Evolutionary conservation across 2,113 vertebrate genomes (phyloP), one percentile per base, ranked within the genome.

Genomic region (Callaeas wilsoni): DNA sequence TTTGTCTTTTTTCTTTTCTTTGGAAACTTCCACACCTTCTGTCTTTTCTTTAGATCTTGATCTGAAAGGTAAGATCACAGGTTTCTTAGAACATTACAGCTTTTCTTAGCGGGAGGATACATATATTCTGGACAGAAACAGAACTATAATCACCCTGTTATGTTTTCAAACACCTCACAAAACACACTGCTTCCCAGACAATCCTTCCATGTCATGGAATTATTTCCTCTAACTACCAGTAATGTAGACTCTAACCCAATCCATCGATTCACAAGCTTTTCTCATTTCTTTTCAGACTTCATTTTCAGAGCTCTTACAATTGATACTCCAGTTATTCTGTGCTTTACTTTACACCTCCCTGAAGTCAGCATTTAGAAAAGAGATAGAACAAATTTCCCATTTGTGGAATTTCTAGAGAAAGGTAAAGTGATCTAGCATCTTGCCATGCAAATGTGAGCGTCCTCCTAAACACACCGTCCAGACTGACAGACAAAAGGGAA

Each of bases 1-100:
- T 95, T 99, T 99, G 74, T 98, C 97, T 96, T 99, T 99, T 96
- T 99, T 99, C 98, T 99, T 99, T 25, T 99, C 99, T 88, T 98
- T 98, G 47, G 97, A 84, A 91, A 98, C 96, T 47, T 99, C 99
- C 15, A 98, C 83, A 33, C 87, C 97, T 35, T 99, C 99, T 57
- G 97, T 96, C 93, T 98, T 99, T 96, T 99, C 99, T 90, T 99
- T 99, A 95, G 99, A 99, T 74, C 98, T 98, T 84, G 98, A 98
- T 76, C 98, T 99, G 94, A 56, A 97, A 95, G 23, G 60, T 6
- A 75, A 84, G 29, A 65, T 33, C 41, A 87, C 46, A 92, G 20
- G 41, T 19, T 60, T 88, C 69, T 88, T 70, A 84, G 16, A 89
- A 33, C 33, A 35, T 22, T 17, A 56, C n/a, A 67, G 39, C 15